Conservation (phyloP, 2,888 invertebrate genomes). For the Metellina segmentata region DNA sequence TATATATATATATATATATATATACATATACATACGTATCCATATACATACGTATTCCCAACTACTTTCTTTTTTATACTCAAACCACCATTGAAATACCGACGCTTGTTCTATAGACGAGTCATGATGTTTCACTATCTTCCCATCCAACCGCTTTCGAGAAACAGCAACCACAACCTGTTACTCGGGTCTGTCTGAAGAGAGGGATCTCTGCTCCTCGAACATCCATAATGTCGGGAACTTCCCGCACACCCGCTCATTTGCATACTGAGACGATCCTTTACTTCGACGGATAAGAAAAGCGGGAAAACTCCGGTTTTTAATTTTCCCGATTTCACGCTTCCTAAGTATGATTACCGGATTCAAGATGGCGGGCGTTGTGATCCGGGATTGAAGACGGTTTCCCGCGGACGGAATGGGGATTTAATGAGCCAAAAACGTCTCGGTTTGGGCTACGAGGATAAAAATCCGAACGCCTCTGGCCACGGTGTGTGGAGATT, state of each 20-base stretch:
- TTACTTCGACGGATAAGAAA: neutral
- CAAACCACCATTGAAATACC: no score
- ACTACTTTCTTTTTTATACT: no score
- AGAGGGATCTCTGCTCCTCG: neutral
- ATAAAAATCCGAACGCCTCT: conserved; percentile 25
- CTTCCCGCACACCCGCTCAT: conserved; percentile 3
- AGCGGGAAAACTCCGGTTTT: conserved; percentile 54
- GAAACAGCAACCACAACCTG: conserved; percentile 26
- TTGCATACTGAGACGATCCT: conserved; percentile 35
- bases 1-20: no score
- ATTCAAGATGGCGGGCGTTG: conserved; percentile 10
- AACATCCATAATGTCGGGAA: neutral
- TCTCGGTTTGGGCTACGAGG: conserved; percentile 15
- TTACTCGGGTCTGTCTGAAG: neutral
- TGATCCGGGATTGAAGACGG: neutral
- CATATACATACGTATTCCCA: no score
- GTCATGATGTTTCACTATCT: no score
- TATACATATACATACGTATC: no score
- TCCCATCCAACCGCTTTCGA: no score
- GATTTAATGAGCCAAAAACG: conserved; percentile 36
- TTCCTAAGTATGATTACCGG: conserved; percentile 59
- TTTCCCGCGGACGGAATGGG: neutral
- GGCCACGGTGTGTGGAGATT: no score
- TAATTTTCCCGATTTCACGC: conserved; percentile 67
- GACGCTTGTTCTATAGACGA: no score